Percentiles rank a stretch among this genome's conserved stretches.
Conservation (phyloP, 2,113 vertebrate genomes). For the Actenoides hombroni region DNA sequence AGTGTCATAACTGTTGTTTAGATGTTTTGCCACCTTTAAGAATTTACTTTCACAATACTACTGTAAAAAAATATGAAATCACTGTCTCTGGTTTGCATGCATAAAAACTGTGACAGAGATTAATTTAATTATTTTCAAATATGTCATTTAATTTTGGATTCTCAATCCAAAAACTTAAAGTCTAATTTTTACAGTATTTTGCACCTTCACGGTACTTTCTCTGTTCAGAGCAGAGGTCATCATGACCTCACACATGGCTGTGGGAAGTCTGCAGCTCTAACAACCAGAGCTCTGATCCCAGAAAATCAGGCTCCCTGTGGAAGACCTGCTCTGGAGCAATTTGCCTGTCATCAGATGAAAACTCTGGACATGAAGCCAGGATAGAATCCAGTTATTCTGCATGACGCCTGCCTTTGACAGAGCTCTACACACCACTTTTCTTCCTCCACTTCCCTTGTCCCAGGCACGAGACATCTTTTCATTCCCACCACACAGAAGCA, state of each 20-base stretch:
- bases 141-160: not conserved
- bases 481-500: not conserved
- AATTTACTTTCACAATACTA: not conserved
- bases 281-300: not conserved
- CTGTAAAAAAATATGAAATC: not conserved
- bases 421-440: not conserved
- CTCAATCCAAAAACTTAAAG: not conserved
- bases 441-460: not conserved
- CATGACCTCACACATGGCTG: not conserved
- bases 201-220: not conserved
- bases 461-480: not conserved
- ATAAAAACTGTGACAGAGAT: not conserved
- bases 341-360: not conserved
- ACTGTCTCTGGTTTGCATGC: not conserved
- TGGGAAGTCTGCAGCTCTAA: not conserved
- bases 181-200: not conserved
- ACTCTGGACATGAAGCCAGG: not conserved
- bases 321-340: not conserved
- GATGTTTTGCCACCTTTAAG: not conserved
- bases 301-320: not conserved
- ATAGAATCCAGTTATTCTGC: not conserved
- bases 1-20: not conserved
- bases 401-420: not conserved
- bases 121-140: not conserved
- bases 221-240: not conserved